Evolutionary conservation across 2,797 vertebrate genomes (phyloP).

Genomic region (Silurus lanzhouensis): DNA sequence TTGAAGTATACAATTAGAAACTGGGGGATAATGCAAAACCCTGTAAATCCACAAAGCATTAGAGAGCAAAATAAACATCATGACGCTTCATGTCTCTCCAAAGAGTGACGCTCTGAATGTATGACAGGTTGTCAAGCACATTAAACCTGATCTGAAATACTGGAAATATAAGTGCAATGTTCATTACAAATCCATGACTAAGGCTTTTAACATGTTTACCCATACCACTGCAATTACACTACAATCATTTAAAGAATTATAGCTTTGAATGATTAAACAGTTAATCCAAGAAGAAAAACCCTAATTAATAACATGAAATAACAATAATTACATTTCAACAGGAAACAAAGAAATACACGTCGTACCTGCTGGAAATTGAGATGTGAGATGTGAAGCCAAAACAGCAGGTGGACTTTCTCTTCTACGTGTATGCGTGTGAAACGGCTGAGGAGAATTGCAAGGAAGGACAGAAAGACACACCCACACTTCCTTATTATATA

Average conservation of each 20-base stretch:
- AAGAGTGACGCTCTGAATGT: not conserved
- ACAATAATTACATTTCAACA: not conserved
- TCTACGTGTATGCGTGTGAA: not conserved
- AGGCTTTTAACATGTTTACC: not conserved
- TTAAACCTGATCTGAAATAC: not conserved
- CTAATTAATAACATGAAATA: not conserved
- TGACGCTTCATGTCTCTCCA: not conserved
- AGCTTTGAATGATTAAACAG: not conserved
- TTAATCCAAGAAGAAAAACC: not conserved
- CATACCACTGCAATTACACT: not conserved
- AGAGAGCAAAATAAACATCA: not conserved
- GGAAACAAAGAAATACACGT: not conserved
- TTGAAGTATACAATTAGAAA: not conserved
- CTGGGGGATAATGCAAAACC: not conserved
- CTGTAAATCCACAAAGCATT: not conserved
- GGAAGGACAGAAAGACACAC: not conserved
- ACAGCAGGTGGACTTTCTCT: not conserved
- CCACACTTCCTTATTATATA: not conserved
- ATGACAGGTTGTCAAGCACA: not conserved
- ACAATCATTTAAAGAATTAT: too few species aligned
- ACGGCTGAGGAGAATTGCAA: not conserved
- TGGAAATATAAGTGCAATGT: not conserved
- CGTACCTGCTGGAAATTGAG: not conserved
- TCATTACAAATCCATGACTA: not conserved
- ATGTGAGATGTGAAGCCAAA: not conserved